phyloP scores from a whole-genome alignment of 2,113 vertebrate genomes.

The Gobius niger region DNA sequence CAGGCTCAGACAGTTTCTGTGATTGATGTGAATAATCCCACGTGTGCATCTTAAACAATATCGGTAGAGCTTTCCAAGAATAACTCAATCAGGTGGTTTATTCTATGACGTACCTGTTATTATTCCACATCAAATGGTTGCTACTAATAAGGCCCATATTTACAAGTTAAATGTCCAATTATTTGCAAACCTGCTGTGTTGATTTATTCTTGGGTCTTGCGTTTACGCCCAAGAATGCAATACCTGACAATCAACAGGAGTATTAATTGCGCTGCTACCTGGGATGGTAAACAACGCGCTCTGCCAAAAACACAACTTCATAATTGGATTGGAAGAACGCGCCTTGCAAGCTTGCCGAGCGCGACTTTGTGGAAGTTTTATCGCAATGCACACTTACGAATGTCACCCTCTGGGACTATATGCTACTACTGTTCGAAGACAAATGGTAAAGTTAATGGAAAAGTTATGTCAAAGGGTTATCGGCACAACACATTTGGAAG shows the following conservation, averaged over 20 bases:
- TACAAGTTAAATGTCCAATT: not conserved
- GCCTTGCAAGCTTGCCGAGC: not conserved
- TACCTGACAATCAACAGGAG: not conserved
- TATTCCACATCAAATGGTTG: not conserved
- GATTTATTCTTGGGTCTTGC: not conserved
- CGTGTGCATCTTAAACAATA: too few species aligned
- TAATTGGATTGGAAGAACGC: not conserved
- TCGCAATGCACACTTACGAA: too few species aligned
- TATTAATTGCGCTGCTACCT: not conserved
- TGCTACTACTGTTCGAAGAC: too few species aligned
- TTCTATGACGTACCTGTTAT: not conserved
- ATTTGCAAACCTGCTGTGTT: not conserved
- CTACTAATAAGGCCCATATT: not conserved
- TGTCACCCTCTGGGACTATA: too few species aligned
- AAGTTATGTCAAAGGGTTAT: too few species aligned
- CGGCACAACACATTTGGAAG: too few species aligned
- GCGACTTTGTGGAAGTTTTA: not conserved
- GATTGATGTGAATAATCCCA: too few species aligned
- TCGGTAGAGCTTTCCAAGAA: too few species aligned
- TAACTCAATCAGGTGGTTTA: too few species aligned
- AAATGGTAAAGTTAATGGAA: too few species aligned
- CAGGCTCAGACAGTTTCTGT: too few species aligned
- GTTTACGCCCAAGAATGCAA: not conserved
- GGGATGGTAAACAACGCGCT: slow-evolving; percentile 5
- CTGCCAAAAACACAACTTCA: not conserved